Evolutionary conservation across 2,888 invertebrate species (phyloP), one percentile per base, ranked within the genome.

Genomic region (Stegana nigrithorax): DNA sequence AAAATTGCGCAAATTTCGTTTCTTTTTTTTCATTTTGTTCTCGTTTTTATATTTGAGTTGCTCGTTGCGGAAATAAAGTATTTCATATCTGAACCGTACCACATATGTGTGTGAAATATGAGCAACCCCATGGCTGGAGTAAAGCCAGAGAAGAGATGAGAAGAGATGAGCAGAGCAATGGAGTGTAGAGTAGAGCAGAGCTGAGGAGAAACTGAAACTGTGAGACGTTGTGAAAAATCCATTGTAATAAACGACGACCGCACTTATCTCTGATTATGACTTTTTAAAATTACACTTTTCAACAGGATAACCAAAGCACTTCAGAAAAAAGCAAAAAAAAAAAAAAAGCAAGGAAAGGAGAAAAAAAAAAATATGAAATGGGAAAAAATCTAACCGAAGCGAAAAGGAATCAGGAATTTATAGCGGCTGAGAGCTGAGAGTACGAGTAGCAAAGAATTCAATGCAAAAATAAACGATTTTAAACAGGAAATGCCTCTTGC

Each of bases 211-310:
- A 45, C 50, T 39, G 51, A 36, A 26, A 5, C 2, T 59, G 39
- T 51, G 47, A 14, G 47, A 12, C 12, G 42, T 23, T 60, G 42
- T 51, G 39, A 23, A 12, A 39, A 10, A 27, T 50, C 25, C 63
- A 72, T 75, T 81, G 75, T 83, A 81, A 83, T 82, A 78, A 82
- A 81, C 68, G 65, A 47, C 73, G 77, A 78, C 82, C 81, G 78
- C 83, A 82, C 82, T 82, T 82, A 82, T 82, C 80, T 80, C 67
- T 73, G 82, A 82, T 82, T 81, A 82, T 82, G 81, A 79, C 72
- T 81, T 80, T 74, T 79, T 74, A 72, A 78, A 78, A 81, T 74
- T 71, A 78, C 78, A 75, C 71, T 75, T 81, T 81, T 78, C 71
- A 75, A 69, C 66, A 71, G 45, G 58, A 65, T 63, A 64, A 39